Base-by-base conservation (phyloP, 2,888 invertebrate genomes). In the Ichneumon xanthorius region DNA sequence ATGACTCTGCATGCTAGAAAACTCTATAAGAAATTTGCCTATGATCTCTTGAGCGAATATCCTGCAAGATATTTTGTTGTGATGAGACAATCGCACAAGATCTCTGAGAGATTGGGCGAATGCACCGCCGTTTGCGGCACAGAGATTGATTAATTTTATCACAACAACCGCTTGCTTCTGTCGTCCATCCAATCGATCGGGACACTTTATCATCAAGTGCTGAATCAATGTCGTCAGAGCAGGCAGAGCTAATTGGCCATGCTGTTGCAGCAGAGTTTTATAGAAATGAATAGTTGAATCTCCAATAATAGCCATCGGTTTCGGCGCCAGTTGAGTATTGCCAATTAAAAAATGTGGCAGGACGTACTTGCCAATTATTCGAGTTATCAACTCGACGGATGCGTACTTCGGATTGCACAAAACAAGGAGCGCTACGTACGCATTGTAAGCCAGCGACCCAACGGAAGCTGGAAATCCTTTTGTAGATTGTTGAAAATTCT, bases 41-140 rank as follows among this genome's bases (percentile, higher is more conserved):
- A 95, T 93, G 14, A 95, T 91, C 88, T 95, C 95, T 73, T 95
- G 92, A 2, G 94, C 94, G 89, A 95, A 95, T 72, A 95, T 92
- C 83, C 95, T 92, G 83, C 93, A 93, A 0, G 90, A 89, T 61
- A 95, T 94, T 91, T 94, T 94, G 37, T 92, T 92, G 83, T 94
- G 93, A 87, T 94, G 93, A 0, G 92, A 89, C 37, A 92, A 89
- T 9, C 87, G 61, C 14, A 93, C 83, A 58, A 94, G 63, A 84
- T 90, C 87, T 30, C 88, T 82, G 11, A 93, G 85, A 7, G 77
- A 83, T 14, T 86, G 87, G 4, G 80, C 4, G 65, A 89, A 87
- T 11, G 90, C 75, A 4, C 75, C 37, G 37, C 87, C 85, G 6
- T 84, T 58, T 14, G 86, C 82, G 9, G 85, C 82, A 37, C 91